Evolutionary conservation across 2,888 invertebrate genomes (phyloP).

Genomic region (Apamea epomidion): DNA sequence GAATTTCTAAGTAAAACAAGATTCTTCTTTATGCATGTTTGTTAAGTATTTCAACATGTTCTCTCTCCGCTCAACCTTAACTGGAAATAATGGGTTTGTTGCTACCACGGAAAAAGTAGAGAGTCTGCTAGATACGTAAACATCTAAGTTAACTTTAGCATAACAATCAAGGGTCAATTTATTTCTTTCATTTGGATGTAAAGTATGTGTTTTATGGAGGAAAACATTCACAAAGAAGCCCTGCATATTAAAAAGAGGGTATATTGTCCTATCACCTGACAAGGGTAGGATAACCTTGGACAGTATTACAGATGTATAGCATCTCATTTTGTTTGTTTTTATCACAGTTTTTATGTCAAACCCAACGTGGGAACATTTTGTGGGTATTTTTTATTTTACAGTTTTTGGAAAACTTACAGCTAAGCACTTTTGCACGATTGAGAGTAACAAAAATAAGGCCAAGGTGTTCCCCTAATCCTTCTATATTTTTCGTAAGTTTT

Average conservation of each 20-base stretch:
- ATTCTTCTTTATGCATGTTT: neutral
- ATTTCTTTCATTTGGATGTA: constrained; percentile 23
- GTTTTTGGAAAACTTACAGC: no score
- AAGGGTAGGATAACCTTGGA: constrained; percentile 1
- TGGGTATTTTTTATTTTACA: no score
- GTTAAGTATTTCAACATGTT: neutral
- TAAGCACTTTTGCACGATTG: no score
- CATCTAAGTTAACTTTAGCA: constrained; percentile 28
- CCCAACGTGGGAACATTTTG: neutral
- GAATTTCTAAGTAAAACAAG: neutral
- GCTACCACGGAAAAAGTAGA: neutral
- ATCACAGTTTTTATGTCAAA: neutral
- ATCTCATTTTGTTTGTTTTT: neutral
- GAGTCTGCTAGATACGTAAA: constrained; percentile 19
- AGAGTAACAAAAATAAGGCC: no score
- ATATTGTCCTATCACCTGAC: constrained; percentile 9
- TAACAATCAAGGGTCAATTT: constrained; percentile 25
- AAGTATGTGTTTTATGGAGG: constrained; percentile 27
- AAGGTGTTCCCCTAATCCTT: no score
- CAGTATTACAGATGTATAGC: neutral
- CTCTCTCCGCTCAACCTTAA: neutral
- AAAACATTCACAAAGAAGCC: constrained; percentile 10
- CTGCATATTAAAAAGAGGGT: constrained; percentile 25
- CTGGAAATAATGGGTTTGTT: constrained; percentile 12
- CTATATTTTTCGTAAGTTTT: no score